Percentiles rank a stretch among this genome's conserved stretches.
Conservation (phyloP, 2,113 vertebrate species). For the Microcebus griseorufus region DNA sequence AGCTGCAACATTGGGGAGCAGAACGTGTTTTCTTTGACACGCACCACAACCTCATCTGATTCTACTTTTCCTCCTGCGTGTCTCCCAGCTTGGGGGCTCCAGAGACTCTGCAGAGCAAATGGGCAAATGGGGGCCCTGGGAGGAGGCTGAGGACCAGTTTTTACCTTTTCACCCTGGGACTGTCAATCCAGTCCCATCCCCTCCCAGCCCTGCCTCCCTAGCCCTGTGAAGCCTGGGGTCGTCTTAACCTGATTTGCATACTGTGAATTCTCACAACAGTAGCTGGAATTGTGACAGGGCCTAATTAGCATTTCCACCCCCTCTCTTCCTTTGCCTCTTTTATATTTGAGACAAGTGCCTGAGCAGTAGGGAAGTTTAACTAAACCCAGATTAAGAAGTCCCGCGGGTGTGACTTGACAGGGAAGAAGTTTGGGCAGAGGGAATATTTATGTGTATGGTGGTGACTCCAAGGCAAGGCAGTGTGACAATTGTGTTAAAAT, state of each 20-base stretch:
- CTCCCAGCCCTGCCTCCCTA: slow-evolving; percentile 54
- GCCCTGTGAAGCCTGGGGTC: slow-evolving; percentile 65
- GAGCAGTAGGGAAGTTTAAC: slow-evolving; percentile 83
- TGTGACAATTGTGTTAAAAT: not conserved
- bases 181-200: slow-evolving; percentile 66
- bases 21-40: slow-evolving; percentile 51
- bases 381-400: slow-evolving; percentile 82
- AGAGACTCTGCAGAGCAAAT: not conserved
- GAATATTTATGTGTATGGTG: not conserved
- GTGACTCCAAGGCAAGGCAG: too few species aligned
- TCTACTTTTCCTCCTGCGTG: not conserved
- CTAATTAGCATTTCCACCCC: slow-evolving; percentile 87
- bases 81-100: slow-evolving; percentile 46
- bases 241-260: slow-evolving; percentile 85
- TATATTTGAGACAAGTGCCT: slow-evolving; percentile 82
- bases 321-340: slow-evolving; percentile 73
- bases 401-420: not conserved
- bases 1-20: slow-evolving; percentile 49
- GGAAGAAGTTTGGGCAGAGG: not conserved
- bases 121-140: too few species aligned
- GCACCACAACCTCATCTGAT: not conserved
- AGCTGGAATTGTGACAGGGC: slow-evolving; percentile 85
- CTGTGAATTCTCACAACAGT: slow-evolving; percentile 83
- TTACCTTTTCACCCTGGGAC: slow-evolving; percentile 79
- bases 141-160: not conserved